phyloP scores from a whole-genome alignment of 2,888 invertebrate species.

The Troilus luridus region DNA sequence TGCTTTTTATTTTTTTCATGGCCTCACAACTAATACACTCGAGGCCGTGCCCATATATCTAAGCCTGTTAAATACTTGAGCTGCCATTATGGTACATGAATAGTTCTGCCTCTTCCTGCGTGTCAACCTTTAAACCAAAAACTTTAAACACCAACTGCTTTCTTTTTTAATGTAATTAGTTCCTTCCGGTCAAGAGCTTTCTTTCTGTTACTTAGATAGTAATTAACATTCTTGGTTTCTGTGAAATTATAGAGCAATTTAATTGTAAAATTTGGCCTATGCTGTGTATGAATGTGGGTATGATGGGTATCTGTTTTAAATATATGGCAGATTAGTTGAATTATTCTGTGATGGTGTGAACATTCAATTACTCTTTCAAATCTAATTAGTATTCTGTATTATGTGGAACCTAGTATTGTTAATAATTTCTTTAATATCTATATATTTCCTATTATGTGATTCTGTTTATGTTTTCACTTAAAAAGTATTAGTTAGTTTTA shows the following conservation, averaged over 20 bases:
- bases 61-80: slow-evolving; percentile 27
- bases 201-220: slow-evolving; percentile 48
- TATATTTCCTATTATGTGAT: background rate
- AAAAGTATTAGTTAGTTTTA: background rate
- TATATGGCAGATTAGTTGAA: background rate
- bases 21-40: slow-evolving; percentile 45
- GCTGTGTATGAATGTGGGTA: slow-evolving; percentile 17
- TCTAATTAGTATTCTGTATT: background rate
- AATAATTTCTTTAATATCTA: background rate
- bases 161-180: slow-evolving; percentile 36
- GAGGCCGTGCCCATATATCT: slow-evolving; percentile 28
- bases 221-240: slow-evolving; percentile 39
- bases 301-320: slow-evolving; percentile 20
- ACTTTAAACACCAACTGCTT: background rate
- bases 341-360: background rate
- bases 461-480: background rate
- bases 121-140: slow-evolving; percentile 3
- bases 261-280: slow-evolving; percentile 17
- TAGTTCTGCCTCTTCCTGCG: slow-evolving; percentile 43
- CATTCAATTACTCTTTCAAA: background rate
- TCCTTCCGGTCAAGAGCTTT: slow-evolving; percentile 48
- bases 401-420: background rate
- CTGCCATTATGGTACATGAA: slow-evolving; percentile 33
- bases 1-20: slow-evolving; percentile 53
- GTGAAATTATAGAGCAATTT: slow-evolving; percentile 34